Conservation (phyloP, 2,113 vertebrate species). For the Nycticorax nycticorax region DNA sequence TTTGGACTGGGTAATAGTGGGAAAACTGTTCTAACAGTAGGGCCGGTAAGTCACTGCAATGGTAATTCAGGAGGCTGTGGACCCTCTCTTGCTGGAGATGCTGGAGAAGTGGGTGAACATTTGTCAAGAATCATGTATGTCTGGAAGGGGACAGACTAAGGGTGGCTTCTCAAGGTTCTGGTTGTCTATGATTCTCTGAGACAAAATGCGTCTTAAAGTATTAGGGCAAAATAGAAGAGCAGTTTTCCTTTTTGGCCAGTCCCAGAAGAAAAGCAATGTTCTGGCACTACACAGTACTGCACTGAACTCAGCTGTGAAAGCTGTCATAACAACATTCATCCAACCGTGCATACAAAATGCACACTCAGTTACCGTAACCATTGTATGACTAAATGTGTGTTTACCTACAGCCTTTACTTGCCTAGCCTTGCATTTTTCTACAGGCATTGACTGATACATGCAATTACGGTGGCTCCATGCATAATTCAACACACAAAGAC, state of each 20-base stretch:
- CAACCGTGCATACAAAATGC: constrained; percentile 10
- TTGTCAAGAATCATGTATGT: neutral
- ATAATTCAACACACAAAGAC: constrained; percentile 38
- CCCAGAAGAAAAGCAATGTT: neutral
- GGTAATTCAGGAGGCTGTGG: neutral
- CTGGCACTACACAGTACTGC: neutral
- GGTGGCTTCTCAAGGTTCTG: neutral
- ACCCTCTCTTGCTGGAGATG: neutral
- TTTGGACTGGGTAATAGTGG: neutral
- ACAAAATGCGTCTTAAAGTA: neutral
- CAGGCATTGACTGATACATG: constrained; percentile 41
- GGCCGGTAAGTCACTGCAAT: neutral
- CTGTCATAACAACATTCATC: constrained; percentile 1
- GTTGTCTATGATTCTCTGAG: neutral
- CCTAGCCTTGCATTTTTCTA: constrained; percentile 22
- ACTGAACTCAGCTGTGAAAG: constrained; percentile 12
- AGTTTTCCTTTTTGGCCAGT: neutral
- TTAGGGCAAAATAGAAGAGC: neutral
- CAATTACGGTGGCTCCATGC: constrained; percentile 27
- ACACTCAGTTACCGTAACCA: neutral
- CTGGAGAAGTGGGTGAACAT: neutral
- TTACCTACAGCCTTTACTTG: constrained; percentile 19
- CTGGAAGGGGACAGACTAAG: neutral
- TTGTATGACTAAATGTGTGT: neutral
- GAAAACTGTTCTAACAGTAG: neutral